Conservation (phyloP, 1,140 invertebrate species). For the Sminthurinus signatus region DNA sequence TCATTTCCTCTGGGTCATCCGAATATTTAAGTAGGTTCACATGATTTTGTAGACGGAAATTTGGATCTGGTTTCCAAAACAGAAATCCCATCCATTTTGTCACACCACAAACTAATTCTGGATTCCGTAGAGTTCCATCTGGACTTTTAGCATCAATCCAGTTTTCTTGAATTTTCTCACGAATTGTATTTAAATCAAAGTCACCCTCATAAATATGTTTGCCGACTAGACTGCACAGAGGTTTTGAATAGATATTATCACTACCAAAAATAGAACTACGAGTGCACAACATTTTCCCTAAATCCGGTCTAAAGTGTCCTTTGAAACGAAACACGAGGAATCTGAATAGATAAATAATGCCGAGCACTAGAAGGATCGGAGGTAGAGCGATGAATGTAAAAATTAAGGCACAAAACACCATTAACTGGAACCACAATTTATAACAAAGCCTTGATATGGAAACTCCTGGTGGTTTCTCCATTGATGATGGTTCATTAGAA, state of each 20-base stretch:
- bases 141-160: neutral
- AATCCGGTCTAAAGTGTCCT: neutral
- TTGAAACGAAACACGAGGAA: neutral
- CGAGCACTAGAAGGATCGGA: neutral
- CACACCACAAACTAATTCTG: neutral
- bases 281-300: slow-evolving; percentile 13
- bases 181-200: neutral
- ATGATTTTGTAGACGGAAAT: slow-evolving; percentile 21
- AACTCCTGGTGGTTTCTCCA: neutral
- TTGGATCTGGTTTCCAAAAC: slow-evolving; percentile 22
- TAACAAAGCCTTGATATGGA: slow-evolving; percentile 3
- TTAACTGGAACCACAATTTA: neutral
- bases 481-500: neutral
- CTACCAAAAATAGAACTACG: slow-evolving; percentile 5
- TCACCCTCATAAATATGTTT: slow-evolving; percentile 5
- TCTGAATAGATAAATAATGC: slow-evolving; percentile 5
- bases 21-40: slow-evolving; percentile 3
- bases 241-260: neutral
- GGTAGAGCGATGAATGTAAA: slow-evolving; percentile 2
- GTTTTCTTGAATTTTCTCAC: neutral
- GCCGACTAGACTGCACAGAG: slow-evolving; percentile 2
- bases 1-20: neutral
- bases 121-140: slow-evolving; percentile 1
- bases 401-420: neutral
- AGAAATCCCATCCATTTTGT: slow-evolving; percentile 1